Percentiles rank a stretch among this genome's conserved stretches.
phyloP scores from a whole-genome alignment of 2,113 vertebrate species.

The Panthera tigris region DNA sequence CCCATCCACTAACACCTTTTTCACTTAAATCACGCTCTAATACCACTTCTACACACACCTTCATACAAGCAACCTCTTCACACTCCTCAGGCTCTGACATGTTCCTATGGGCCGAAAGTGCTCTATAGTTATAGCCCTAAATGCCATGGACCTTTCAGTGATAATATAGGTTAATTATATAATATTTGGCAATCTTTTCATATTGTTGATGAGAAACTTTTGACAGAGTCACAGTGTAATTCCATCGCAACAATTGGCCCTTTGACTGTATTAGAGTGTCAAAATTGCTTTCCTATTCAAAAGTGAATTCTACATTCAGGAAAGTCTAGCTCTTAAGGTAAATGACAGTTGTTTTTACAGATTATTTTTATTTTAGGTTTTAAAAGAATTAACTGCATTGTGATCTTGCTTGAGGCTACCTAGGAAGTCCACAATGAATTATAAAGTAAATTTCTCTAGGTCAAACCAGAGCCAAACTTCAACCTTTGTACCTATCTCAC shows the following conservation, averaged over 20 bases:
- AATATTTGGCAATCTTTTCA: not conserved
- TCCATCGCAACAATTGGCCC: not conserved
- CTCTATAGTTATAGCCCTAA: not conserved
- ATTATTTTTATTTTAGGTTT: not conserved
- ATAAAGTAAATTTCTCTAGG: not conserved
- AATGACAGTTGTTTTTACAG: not conserved
- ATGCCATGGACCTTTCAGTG: not conserved
- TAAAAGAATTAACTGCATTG: not conserved
- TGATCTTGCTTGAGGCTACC: not conserved
- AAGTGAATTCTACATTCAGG: not conserved
- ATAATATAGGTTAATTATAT: not conserved
- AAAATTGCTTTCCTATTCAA: not conserved
- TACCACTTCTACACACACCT: accelerated
- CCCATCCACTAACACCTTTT: not conserved
- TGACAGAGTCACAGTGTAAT: not conserved
- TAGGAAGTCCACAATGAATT: not conserved
- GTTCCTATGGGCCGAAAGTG: not conserved
- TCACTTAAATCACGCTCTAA: not conserved
- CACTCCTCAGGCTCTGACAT: not conserved
- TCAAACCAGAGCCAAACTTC: not conserved
- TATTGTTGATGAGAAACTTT: not conserved
- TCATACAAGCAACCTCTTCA: not conserved
- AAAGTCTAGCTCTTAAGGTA: not conserved
- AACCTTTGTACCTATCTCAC: not conserved
- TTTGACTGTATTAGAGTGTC: not conserved